A percentile compares a stretch with the other conserved stretches of the same genome.
Evolutionary conservation across 2,797 vertebrate species (phyloP).

Genomic region (Melanotaenia nigrans): DNA sequence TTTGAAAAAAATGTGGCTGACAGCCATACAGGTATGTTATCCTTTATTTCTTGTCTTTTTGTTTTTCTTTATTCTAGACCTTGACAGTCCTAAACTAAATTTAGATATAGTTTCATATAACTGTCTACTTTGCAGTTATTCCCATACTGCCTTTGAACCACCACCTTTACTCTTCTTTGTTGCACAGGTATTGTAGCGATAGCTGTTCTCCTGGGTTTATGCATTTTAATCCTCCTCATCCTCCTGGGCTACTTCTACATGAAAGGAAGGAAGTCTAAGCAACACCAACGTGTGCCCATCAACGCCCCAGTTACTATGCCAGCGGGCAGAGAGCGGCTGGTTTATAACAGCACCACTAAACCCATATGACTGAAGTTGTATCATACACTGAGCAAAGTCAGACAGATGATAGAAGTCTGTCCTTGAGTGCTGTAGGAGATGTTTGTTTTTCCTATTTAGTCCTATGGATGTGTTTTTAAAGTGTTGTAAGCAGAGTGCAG

Average conservation of each 20-base stretch:
- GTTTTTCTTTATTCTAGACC: background rate
- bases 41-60: background rate
- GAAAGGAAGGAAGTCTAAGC: conserved; percentile 78
- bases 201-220: conserved; percentile 82
- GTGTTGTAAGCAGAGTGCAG: conserved; percentile 16
- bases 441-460: conserved; percentile 24
- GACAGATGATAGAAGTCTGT: conserved; percentile 26
- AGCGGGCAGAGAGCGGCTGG: conserved; percentile 89
- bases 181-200: conserved; percentile 71
- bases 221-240: conserved; percentile 83
- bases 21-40: background rate
- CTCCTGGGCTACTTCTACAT: conserved; percentile 87
- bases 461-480: conserved; percentile 28
- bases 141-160: background rate
- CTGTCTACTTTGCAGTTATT: background rate
- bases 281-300: conserved; percentile 76
- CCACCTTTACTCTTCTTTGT: background rate
- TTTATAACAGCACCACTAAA: conserved; percentile 92
- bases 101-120: background rate
- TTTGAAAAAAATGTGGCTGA: background rate
- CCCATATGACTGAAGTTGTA: conserved; percentile 84
- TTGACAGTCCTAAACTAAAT: background rate
- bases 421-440: conserved; percentile 18
- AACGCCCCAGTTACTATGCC: conserved; percentile 79
- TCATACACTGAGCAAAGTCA: conserved; percentile 30